Base-by-base conservation (phyloP, 2,888 invertebrate species). In the Cheilosia vernalis region DNA sequence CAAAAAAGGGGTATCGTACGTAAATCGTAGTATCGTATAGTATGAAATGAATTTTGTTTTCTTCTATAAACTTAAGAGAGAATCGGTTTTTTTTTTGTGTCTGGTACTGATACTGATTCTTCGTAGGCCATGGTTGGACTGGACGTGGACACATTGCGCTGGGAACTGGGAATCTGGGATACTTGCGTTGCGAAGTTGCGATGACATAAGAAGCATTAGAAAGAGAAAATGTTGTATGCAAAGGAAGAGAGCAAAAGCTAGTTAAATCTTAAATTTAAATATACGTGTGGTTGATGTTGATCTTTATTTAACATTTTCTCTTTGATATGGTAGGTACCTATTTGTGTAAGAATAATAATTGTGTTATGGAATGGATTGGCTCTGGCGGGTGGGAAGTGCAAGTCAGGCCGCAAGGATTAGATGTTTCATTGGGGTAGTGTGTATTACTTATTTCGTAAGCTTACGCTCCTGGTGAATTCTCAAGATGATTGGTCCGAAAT, bases 141-240 rank as follows among this genome's bases (percentile, higher is more conserved):
- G 30, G 30, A 9, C 30, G 30, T 30, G 56, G 69, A 56, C 83
- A 79, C 79, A 74, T 74, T 84, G 83, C 58, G 83, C 64, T 73
- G 58, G 58, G 63, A 37, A 2, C 21, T 42, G 24, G 24, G 21
- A 2, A n/a, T 4, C 2, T 47, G 24, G 15, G 30, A 21, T 15
- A 63, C 55, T 63, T 63, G 60, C 42, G 60, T 60, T 72, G 53
- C 66, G 82, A 82, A 30, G 33, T 33, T 37, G 37, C 37, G 37
- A 37, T 78, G 82, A 83, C 82, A 83, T 83, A 83, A 83, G 78
- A 72, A 78, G 49, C n/a, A 56, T 49, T 63, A 55, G 51, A 63
- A 72, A 67, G 72, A 72, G 78, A 72, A 27, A 40, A 70, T 51
- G 17, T 61, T 42, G 4, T 42, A 13, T 42, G 51, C 55, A 61